Base-by-base conservation (phyloP, 2,888 invertebrate genomes). In the Ophion ellenae region DNA sequence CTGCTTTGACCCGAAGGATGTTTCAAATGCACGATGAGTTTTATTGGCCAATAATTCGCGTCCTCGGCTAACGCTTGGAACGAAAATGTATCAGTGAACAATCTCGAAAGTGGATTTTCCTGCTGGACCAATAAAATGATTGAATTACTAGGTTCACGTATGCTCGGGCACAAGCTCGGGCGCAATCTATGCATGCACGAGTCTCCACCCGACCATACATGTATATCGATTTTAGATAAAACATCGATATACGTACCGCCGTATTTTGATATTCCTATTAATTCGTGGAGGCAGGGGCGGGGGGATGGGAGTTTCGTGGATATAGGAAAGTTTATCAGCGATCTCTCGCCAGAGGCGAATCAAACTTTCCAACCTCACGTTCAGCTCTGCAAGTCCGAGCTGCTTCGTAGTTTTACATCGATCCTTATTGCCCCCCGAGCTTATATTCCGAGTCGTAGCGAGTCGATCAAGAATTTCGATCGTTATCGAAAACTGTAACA, bases 401-500 rank as follows among this genome's bases (percentile, higher is more conserved):
- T 45, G 61, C 67, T 57, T 67, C 53, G 59, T 64, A 75, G 47
- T 66, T 79, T 63, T 69, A 74, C 69, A 61, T 45, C 78, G 24
- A 59, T 17, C 45, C 32, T 47, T 75, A 75, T 53, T 53, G 53
- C 53, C 53, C 66, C 77, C 66, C 53, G 53, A 61, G 69, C 73
- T 40, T 59, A n/a, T 64, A 66, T 71, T 74, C 59, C 40, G 40
- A 67, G 45, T 53, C 53, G 36, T 28, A 9, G 32, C n/a, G 66
- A 80, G 61, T 76, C 79, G 82, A 85, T 85, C 85, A 66, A 76
- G 75, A 82, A 78, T 85, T 79, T 85, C 82, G 85, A 83, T 81
- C 85, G 83, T 83, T 80, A 86, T 86, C 83, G 69, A 77, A 67
- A 67, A 57, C 28, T 57, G 66, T 80, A 73, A 80, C 73, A 57